Evolutionary conservation across 2,113 vertebrate genomes (phyloP), one percentile per base, ranked within the genome.

Genomic region (Nyctereutes procyonoides): DNA sequence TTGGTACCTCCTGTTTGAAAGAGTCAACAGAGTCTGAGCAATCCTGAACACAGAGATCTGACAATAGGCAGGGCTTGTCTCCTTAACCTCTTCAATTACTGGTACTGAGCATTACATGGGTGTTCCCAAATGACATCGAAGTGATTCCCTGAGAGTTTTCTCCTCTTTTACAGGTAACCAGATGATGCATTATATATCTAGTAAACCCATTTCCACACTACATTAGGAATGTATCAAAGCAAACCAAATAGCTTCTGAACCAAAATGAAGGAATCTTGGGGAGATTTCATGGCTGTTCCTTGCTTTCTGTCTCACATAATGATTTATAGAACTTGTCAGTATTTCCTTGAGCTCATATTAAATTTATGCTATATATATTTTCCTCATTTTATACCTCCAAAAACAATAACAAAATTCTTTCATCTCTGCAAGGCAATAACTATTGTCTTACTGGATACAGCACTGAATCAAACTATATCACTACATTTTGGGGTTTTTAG

Each of bases 181-280:
- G 91, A 95, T 97, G 90, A 96, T 90, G 38, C 38, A 95, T 93
- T 98, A 20, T 96, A 79, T 94, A 93, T 74, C 96, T 96, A 94
- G 82, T 96, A 98, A 98, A 98, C 73, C 86, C 89, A 97, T 98
- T 98, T 98, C 85, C 98, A 98, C 96, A 98, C 92, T 96, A 65
- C 86, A 98, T 98, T 98, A 98, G 92, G 94, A 90, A 97, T 97
- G 95, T 97, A 98, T 97, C 96, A 98, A 98, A 98, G 97, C 93
- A 98, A 97, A 80, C 13, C 22, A 0, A 97, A 96, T 96, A 93
- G 53, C 82, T 98, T 98, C 76, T 97, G 51, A 93, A 77, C 6
- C 65, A 81, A 98, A 98, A 93, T 74, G 74, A 98, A 96, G 5
- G 74, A 94, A 98, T 97, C 38, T 92, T 90, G 43, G 32, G 79